These are phyloP conservation scores for Ceratosolen solmsi DNA, from an alignment of 1,140 invertebrate genomes.

Conservation along the genomic window DNA sequence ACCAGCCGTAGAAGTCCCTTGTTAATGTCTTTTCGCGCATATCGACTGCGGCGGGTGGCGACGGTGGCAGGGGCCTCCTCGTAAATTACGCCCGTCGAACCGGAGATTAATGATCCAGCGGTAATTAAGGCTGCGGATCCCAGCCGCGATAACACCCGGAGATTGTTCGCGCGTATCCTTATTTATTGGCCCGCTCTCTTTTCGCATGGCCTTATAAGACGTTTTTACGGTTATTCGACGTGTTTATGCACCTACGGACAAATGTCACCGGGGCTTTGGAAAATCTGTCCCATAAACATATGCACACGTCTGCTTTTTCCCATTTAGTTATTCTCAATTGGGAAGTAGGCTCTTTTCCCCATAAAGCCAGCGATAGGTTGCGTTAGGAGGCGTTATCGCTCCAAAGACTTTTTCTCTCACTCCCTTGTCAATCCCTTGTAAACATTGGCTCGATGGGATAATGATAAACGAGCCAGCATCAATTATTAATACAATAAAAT, in stretches of 20 bases:
- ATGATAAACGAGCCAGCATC: too few relatives aligned
- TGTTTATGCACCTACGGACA: background rate
- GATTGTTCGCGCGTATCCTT: background rate
- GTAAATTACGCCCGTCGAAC: background rate
- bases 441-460: too few relatives aligned
- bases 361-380: too few relatives aligned
- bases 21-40: slow-evolving; percentile 5
- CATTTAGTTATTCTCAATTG: too few relatives aligned
- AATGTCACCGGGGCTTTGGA: background rate
- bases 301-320: background rate
- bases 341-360: too few relatives aligned
- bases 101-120: background rate
- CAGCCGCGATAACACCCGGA: background rate
- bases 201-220: background rate
- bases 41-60: background rate
- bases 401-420: too few relatives aligned
- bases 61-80: background rate
- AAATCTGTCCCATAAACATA: background rate
- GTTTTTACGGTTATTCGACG: background rate
- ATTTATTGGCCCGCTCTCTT: background rate
- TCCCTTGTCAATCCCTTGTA: too few relatives aligned
- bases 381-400: too few relatives aligned
- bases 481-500: too few relatives aligned
- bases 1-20: background rate
- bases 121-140: background rate